phyloP scores from a whole-genome alignment of 2,113 vertebrate species.

The Bucco capensis region DNA sequence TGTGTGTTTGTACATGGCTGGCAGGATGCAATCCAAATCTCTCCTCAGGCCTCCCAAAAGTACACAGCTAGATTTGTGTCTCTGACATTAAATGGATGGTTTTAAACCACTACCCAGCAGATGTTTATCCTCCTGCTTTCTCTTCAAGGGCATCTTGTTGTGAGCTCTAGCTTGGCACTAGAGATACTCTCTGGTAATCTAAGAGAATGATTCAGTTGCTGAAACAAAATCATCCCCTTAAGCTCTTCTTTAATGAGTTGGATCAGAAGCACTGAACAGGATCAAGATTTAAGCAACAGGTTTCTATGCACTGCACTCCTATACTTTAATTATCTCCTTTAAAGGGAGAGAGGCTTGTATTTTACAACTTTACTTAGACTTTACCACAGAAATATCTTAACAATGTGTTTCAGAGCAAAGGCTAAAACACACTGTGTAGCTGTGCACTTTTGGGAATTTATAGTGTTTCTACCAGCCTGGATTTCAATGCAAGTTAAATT shows the following conservation, averaged over 20 bases:
- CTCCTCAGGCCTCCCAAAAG: background rate
- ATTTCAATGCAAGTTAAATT: background rate
- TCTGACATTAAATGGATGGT: background rate
- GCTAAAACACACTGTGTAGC: background rate
- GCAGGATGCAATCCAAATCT: background rate
- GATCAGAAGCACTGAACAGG: background rate
- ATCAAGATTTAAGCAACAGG: background rate
- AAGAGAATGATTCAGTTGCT: background rate
- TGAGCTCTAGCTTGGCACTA: background rate
- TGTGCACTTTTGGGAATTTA: background rate
- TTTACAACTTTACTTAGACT: background rate
- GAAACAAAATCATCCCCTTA: background rate
- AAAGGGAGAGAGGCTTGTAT: too few species aligned
- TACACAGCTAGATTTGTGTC: background rate
- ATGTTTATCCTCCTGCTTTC: background rate
- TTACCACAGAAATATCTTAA: background rate
- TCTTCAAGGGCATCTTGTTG: background rate
- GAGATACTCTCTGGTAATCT: background rate
- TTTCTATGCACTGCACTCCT: background rate
- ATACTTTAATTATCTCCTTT: background rate
- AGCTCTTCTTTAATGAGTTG: background rate
- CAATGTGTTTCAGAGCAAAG: background rate
- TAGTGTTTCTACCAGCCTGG: background rate
- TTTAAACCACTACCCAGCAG: background rate
- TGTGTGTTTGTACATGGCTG: background rate